These are phyloP conservation scores for Micronycteris hirsuta DNA, from an alignment of 2,113 vertebrate genomes.

Conservation along the genomic window DNA sequence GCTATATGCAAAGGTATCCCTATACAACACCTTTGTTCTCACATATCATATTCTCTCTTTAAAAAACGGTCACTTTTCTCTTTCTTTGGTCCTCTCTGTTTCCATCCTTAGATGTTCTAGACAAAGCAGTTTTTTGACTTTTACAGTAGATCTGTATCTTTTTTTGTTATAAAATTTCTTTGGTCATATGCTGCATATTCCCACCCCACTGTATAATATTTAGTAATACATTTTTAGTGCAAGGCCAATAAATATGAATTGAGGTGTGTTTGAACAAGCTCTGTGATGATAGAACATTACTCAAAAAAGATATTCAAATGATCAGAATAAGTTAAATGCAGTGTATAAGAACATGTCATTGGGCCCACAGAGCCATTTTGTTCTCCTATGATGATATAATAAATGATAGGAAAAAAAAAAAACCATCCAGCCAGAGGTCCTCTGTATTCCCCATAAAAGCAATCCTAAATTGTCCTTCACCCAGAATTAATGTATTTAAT, in stretches of 20 bases:
- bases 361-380: conserved; percentile 25
- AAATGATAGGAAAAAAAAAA: conserved; percentile 48
- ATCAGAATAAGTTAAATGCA: conserved; percentile 22
- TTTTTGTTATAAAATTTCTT: background rate
- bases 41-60: background rate
- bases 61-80: background rate
- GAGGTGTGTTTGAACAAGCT: background rate
- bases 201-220: background rate
- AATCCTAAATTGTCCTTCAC: conserved; percentile 67
- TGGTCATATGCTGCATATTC: background rate
- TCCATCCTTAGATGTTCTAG: background rate
- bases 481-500: conserved; percentile 71
- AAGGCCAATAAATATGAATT: background rate
- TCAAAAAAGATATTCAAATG: background rate
- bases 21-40: background rate
- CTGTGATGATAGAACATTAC: background rate
- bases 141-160: background rate
- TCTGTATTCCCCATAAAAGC: conserved; percentile 57
- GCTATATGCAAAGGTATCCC: background rate
- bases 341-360: conserved; percentile 5
- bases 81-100: background rate
- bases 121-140: background rate
- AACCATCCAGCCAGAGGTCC: conserved; percentile 34
- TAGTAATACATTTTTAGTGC: background rate
- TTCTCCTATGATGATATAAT: conserved; percentile 21